phyloP scores from a whole-genome alignment of 2,797 vertebrate species.

The Pseudocheirus occidentalis region DNA sequence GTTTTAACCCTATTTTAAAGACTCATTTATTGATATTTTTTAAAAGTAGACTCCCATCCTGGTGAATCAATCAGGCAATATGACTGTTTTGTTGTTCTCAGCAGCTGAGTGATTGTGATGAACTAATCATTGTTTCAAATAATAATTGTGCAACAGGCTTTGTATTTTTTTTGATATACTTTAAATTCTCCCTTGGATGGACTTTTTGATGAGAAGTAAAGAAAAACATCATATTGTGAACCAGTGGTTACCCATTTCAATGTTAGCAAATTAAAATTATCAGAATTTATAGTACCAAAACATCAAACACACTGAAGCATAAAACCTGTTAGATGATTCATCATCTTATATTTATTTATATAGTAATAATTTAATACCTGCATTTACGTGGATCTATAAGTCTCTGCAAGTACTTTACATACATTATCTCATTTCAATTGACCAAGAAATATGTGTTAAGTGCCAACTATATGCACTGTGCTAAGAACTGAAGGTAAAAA shows the following conservation, averaged over 20 bases:
- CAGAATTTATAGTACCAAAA: background rate
- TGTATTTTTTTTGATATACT: conserved; percentile 14
- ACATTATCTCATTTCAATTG: background rate
- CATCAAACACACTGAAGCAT: conserved; percentile 1
- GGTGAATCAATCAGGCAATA: conserved; percentile 58
- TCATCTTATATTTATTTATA: conserved; percentile 10
- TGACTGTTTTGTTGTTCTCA: conserved; percentile 57
- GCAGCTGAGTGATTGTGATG: conserved; percentile 37
- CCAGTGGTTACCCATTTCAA: background rate
- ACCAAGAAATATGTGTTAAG: background rate
- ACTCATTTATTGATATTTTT: conserved; percentile 65
- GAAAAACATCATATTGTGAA: conserved; percentile 1
- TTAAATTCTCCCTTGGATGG: conserved; percentile 25
- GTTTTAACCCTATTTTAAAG: conserved; percentile 75
- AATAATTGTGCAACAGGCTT: background rate
- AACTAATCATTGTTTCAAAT: conserved; percentile 36
- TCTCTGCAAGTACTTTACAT: background rate
- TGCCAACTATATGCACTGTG: background rate
- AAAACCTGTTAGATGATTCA: background rate
- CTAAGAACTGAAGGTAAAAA: background rate
- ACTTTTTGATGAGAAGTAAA: conserved; percentile 6
- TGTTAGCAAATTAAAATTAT: conserved; percentile 11
- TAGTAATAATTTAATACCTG: background rate
- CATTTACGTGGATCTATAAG: background rate
- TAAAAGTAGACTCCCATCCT: conserved; percentile 62